A percentile compares a stretch with the other conserved stretches of the same genome.
Conservation (phyloP, 1,140 invertebrate species). For the Pseudomyrmex dendroicus region DNA sequence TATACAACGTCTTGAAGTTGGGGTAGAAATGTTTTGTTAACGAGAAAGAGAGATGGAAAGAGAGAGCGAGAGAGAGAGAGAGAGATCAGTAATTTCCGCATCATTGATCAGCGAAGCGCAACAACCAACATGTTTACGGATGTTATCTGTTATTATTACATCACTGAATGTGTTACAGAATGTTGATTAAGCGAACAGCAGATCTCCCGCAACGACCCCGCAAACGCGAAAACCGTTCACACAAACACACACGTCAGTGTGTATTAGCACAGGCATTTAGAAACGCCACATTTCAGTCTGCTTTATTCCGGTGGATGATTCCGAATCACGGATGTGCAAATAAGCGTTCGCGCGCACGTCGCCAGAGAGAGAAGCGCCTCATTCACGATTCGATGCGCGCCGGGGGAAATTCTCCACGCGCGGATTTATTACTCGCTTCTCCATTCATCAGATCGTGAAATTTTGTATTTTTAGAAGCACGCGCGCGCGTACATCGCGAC, state of each 20-base stretch:
- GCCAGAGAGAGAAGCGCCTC: background rate
- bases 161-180: constrained; percentile 4
- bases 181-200: constrained; percentile 1
- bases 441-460: background rate
- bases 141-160: constrained; percentile 28
- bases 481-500: too few species aligned
- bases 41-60: background rate
- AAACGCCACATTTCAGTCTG: constrained; percentile 1
- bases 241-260: background rate
- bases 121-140: background rate
- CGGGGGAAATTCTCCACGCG: background rate
- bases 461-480: background rate
- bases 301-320: constrained; percentile 4
- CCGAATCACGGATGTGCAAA: background rate
- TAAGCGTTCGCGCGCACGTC: background rate
- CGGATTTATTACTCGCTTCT: background rate
- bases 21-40: too few species aligned
- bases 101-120: constrained; percentile 8
- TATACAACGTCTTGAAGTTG: too few species aligned
- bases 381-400: background rate
- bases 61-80: background rate
- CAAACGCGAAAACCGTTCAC: background rate
- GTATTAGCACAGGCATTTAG: background rate
- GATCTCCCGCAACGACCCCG: background rate
- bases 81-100: background rate